Conservation (phyloP, 2,888 invertebrate species). For the Allolobophora icterica region DNA sequence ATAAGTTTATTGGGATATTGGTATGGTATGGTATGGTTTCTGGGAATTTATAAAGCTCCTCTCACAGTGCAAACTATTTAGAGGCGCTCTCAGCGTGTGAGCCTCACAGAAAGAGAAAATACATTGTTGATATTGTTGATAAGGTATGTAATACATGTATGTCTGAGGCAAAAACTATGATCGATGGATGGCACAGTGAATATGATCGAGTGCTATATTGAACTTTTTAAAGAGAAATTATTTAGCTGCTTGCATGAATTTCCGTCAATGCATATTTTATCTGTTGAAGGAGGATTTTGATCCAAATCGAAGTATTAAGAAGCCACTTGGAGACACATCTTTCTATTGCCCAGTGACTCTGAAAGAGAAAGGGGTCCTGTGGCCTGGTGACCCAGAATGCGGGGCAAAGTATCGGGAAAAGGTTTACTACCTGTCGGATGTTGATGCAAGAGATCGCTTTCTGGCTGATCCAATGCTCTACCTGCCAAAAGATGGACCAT, state of each 20-base stretch:
- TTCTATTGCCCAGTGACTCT: constrained; percentile 65
- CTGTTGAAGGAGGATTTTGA: constrained; percentile 57
- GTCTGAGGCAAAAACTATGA: background rate
- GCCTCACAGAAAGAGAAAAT: too few species aligned
- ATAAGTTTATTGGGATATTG: too few species aligned
- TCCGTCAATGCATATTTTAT: background rate
- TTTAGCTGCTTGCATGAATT: background rate
- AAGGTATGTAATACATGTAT: too few species aligned
- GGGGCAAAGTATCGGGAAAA: constrained; percentile 62
- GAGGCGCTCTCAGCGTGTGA: too few species aligned
- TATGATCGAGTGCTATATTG: background rate
- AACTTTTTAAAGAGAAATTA: background rate
- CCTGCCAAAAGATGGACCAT: constrained; percentile 55
- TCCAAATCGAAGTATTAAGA: constrained; percentile 61
- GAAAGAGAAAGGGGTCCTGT: constrained; percentile 59
- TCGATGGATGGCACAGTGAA: background rate
- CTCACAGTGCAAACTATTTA: too few species aligned
- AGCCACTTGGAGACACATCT: constrained; percentile 63
- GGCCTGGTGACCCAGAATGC: constrained; percentile 64
- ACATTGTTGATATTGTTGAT: too few species aligned
- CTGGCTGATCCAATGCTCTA: constrained; percentile 58
- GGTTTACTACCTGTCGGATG: constrained; percentile 61
- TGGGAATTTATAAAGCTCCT: too few species aligned
- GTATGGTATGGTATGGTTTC: too few species aligned
- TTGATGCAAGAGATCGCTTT: constrained; percentile 61